Evolutionary conservation across 1,140 invertebrate genomes (phyloP).

Genomic region (Acromyrmex charruanus): DNA sequence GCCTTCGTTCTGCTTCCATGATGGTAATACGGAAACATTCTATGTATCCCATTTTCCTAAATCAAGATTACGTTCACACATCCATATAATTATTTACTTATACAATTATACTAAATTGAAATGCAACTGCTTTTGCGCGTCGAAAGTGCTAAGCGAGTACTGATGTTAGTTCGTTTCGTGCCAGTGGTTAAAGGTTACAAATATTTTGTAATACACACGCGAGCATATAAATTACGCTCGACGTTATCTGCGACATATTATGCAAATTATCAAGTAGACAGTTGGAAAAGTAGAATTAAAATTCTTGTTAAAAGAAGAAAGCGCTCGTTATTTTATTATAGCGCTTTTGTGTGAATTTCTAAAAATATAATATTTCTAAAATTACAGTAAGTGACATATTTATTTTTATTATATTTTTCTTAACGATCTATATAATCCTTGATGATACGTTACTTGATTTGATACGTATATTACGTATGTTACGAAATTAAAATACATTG

Average conservation of each 20-base stretch:
- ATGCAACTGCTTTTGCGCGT: conserved; percentile 32
- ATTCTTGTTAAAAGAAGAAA: conserved; percentile 8
- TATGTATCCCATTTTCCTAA: background rate
- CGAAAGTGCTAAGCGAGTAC: conserved; percentile 17
- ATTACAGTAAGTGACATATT: background rate
- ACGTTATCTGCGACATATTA: conserved; percentile 20
- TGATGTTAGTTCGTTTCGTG: conserved; percentile 17
- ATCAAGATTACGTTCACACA: conserved; percentile 9
- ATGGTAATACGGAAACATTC: background rate
- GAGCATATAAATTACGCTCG: conserved; percentile 11
- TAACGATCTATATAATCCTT: background rate
- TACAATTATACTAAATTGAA: conserved; percentile 15
- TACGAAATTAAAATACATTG: background rate
- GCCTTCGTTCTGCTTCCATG: background rate
- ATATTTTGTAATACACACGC: conserved; percentile 34
- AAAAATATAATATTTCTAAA: background rate
- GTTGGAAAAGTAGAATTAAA: conserved; percentile 1
- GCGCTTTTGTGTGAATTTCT: background rate
- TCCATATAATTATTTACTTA: conserved; percentile 1
- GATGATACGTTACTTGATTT: background rate
- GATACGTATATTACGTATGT: background rate
- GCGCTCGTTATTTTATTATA: background rate
- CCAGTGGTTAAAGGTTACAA: conserved; percentile 25
- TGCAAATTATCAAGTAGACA: conserved; percentile 38
- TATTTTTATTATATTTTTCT: background rate